Conservation (phyloP, 1,140 invertebrate genomes). For the Hypsibius dujardini region DNA sequence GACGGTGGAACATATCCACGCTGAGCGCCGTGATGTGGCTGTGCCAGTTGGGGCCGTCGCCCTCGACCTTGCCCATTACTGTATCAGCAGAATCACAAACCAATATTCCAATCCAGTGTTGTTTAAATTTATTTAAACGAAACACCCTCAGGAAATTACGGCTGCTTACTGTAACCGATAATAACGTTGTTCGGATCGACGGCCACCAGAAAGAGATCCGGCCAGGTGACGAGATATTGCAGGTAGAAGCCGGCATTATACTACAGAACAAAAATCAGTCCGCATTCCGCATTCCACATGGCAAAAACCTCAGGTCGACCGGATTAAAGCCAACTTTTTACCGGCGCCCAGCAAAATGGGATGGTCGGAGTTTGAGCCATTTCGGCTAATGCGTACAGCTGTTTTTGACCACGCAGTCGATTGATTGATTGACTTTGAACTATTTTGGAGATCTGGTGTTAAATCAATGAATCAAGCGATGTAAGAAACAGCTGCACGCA, state of each 20-base stretch:
- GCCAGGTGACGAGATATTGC: constrained; percentile 92
- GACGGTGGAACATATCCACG: constrained; percentile 78
- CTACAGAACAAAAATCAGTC: constrained; percentile 33
- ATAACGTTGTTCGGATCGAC: constrained; percentile 84
- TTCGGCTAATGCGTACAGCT: too few species aligned
- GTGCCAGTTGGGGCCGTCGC: constrained; percentile 84
- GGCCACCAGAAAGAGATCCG: constrained; percentile 94
- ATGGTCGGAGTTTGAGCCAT: too few species aligned
- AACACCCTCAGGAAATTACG: too few species aligned
- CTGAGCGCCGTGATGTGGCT: constrained; percentile 94
- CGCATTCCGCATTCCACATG: neutral
- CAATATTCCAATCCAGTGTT: constrained; percentile 22
- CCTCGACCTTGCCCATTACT: constrained; percentile 99
- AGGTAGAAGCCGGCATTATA: constrained; percentile 94
- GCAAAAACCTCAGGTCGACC: constrained; percentile 17
- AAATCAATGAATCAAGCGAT: too few species aligned
- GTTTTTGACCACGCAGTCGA: too few species aligned
- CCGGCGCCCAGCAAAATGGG: too few species aligned
- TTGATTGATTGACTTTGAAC: too few species aligned
- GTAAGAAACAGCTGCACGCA: too few species aligned
- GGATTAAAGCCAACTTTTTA: constrained; percentile 29
- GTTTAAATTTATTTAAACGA: too few species aligned
- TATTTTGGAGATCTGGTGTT: too few species aligned
- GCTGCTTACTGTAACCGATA: constrained; percentile 94
- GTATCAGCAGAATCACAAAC: constrained; percentile 28